A percentile compares a stretch with the other conserved stretches of the same genome.
Evolutionary conservation across 2,797 vertebrate species (phyloP).

Genomic region (Neostethus bicornis): DNA sequence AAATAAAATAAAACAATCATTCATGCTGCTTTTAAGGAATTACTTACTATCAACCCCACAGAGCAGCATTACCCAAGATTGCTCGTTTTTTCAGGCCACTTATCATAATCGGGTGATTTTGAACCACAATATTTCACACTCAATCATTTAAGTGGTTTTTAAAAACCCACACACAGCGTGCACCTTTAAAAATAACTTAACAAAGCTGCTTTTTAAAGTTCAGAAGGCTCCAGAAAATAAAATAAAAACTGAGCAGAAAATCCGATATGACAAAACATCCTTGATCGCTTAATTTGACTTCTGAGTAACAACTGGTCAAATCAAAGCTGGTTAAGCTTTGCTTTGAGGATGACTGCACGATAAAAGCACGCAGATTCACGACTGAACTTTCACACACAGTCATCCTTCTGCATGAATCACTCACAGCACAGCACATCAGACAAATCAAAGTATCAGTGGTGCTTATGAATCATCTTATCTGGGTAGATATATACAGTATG

Average conservation of each 20-base stretch:
- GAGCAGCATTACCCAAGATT: constrained; percentile 20
- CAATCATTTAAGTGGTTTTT: constrained; percentile 32
- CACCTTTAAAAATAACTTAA: constrained; percentile 32
- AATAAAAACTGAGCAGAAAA: constrained; percentile 6
- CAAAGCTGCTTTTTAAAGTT: constrained; percentile 9
- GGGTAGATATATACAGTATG: constrained; percentile 34
- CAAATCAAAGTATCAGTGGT: constrained; percentile 31
- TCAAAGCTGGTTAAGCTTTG: constrained; percentile 21
- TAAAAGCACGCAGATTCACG: constrained; percentile 27
- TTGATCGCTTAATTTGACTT: constrained; percentile 14
- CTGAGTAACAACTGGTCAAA: constrained; percentile 33
- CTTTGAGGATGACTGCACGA: constrained; percentile 23
- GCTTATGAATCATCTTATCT: constrained; percentile 41
- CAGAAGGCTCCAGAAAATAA: constrained; percentile 10
- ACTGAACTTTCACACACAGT: constrained; percentile 29
- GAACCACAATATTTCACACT: constrained; percentile 26
- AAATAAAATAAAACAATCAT: constrained; percentile 15
- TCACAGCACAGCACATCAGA: constrained; percentile 35
- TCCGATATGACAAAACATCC: constrained; percentile 18
- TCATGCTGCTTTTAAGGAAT: constrained; percentile 19
- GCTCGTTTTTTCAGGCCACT: constrained; percentile 19
- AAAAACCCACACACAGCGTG: constrained; percentile 13
- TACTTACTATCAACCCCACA: constrained; percentile 2
- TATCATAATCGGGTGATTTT: constrained; percentile 27
- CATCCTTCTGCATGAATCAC: constrained; percentile 42